These are phyloP conservation scores for Rallus limicola DNA, from an alignment of 2,113 vertebrate species.

Conservation along the genomic window DNA sequence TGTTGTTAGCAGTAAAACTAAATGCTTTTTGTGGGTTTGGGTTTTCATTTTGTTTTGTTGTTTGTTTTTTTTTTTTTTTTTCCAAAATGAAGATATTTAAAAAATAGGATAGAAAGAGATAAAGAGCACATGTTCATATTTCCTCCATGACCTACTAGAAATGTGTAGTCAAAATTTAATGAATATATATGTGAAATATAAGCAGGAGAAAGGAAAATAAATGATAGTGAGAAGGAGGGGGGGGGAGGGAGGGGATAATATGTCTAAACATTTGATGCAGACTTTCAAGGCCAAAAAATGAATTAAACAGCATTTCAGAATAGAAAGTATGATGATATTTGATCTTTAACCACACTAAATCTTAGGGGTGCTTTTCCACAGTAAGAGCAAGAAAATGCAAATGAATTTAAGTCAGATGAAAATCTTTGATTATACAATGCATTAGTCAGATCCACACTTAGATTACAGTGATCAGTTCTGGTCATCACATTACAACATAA, in stretches of 20 bases:
- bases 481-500: conserved; percentile 79
- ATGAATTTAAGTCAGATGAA: conserved; percentile 60
- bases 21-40: background rate
- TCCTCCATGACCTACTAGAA: background rate
- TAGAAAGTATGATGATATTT: background rate
- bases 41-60: too few species aligned
- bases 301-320: background rate
- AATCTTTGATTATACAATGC: conserved; percentile 80
- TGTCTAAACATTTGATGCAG: background rate
- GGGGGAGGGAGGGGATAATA: background rate
- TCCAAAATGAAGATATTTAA: background rate
- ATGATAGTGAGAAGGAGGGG: background rate
- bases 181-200: background rate
- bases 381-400: conserved; percentile 59
- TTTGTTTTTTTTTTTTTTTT: too few species aligned
- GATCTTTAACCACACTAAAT: conserved; percentile 43
- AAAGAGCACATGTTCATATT: fast-evolving
- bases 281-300: background rate
- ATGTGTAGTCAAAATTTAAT: background rate
- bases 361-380: background rate
- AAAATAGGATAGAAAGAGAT: background rate
- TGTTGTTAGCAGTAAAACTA: background rate
- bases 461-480: conserved; percentile 77
- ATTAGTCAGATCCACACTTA: conserved; percentile 75
- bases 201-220: background rate